Conservation (phyloP, 2,797 vertebrate species). For the Diplodus puntazzo region DNA sequence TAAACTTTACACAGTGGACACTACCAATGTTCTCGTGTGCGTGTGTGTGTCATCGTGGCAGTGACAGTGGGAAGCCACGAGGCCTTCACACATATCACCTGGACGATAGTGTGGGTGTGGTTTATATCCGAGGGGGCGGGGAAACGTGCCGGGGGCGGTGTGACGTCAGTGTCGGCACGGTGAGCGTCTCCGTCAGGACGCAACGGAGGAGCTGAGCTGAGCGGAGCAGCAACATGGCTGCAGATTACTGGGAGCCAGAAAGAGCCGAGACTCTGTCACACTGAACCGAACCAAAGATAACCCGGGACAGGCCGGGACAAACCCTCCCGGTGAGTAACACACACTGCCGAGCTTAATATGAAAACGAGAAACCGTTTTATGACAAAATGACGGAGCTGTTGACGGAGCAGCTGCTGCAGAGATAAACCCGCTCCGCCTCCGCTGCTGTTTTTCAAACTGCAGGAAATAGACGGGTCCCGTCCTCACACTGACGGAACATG, state of each 20-base stretch:
- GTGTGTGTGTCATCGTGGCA: no score
- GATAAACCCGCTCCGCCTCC: constrained; percentile 49
- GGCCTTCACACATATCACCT: no score
- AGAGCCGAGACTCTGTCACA: constrained; percentile 39
- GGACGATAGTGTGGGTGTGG: no score
- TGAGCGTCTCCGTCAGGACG: constrained; percentile 40
- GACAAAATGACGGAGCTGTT: background rate
- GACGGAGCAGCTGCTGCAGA: constrained; percentile 19
- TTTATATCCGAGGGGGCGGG: background rate
- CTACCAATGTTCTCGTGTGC: no score
- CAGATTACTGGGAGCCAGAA: constrained; percentile 85
- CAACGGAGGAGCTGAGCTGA: constrained; percentile 41
- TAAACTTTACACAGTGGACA: no score
- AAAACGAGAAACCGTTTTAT: background rate
- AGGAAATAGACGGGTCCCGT: constrained; percentile 63
- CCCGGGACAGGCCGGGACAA: constrained; percentile 68
- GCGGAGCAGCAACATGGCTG: constrained; percentile 82
- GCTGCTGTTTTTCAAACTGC: constrained; percentile 61
- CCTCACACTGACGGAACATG: background rate
- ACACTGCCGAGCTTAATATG: background rate
- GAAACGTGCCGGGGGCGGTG: background rate
- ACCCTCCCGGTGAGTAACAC: constrained; percentile 71
- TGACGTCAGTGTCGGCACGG: constrained; percentile 47
- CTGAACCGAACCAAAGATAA: constrained; percentile 72
- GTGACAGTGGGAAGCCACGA: no score